Base-by-base conservation (phyloP, 2,113 vertebrate species). In the Pseudorasbora parva region DNA sequence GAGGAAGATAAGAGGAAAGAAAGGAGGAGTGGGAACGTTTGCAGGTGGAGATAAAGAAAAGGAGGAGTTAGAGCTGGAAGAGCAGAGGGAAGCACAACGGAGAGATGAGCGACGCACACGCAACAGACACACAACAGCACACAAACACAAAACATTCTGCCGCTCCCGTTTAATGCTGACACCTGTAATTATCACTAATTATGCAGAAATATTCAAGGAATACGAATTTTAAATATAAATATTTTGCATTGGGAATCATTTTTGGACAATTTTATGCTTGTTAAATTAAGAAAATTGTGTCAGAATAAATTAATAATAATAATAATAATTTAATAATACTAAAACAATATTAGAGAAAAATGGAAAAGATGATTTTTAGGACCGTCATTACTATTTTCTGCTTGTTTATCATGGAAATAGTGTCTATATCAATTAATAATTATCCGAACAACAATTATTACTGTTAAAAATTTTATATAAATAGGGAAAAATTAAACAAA, bases 111-210 rank as follows among this genome's bases (percentile, higher is more conserved):
- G 64, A 66, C 59, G 81, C 75, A 59, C 81, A 84, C 76, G 11
- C 56, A 54, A 33, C 74, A 82, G 9, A 86, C 10, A 84, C 87
- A 4, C 62, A 66, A 6, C 60, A 6, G 90, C 90, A 92, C 89
- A 88, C 88, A 87, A 82, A 81, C 86, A 37, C 27, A 78, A 85
- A 82, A 80, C 84, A 43, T 2, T 51, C 8, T 37, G 8, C 17
- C 2, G 51, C 51, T 19, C 17, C 17, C 17, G 17, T 0, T 54
- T 19, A 1, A 19, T 7, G 19, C 45, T 14, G 0, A 1, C 45
- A 47, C 45, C 33, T 33, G 30, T 3, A 30, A 30, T 30, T 30
- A 30, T 30, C 30, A n/a, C n/a, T 30, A 30, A 30, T 30, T 2
- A 33, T 33, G 5, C 33, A 33, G 2, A 33, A 33, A 4, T 33